Conservation (phyloP, 30 jellyfish, hydroid and myxozoan species). For the Aurelia coerulea region DNA sequence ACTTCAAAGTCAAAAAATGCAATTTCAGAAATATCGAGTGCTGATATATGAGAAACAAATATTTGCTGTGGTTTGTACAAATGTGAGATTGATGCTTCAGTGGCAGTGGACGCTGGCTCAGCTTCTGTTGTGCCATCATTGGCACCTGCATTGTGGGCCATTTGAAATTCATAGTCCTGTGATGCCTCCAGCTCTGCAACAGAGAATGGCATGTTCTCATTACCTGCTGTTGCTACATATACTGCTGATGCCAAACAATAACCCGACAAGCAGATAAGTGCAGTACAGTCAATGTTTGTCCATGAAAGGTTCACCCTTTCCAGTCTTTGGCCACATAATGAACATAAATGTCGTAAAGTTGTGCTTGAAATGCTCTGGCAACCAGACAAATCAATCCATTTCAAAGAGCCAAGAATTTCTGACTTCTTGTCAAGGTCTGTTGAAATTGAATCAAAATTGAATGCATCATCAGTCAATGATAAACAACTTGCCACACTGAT, state of each 20-base stretch:
- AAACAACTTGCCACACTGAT: conserved; percentile 44
- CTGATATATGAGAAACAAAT: conserved; percentile 53
- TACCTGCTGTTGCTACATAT: conserved; percentile 50
- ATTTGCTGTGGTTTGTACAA: conserved; percentile 58
- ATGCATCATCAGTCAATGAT: conserved; percentile 42
- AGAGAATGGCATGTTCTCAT: conserved; percentile 64
- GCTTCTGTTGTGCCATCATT: conserved; percentile 2
- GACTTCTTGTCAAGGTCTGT: not conserved
- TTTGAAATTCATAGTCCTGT: conserved; percentile 58
- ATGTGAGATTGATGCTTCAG: conserved; percentile 6
- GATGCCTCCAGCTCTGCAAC: conserved; percentile 59
- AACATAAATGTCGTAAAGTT: conserved; percentile 46
- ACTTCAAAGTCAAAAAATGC: conserved; percentile 57
- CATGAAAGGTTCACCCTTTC: conserved; percentile 67
- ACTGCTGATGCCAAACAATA: conserved; percentile 78
- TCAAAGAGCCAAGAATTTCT: not conserved
- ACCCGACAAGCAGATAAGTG: conserved; percentile 77
- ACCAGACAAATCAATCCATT: conserved; percentile 69
- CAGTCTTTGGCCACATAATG: conserved; percentile 71
- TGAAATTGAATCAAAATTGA: conserved; percentile 11
- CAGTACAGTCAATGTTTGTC: conserved; percentile 83
- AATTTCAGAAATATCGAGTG: conserved; percentile 74
- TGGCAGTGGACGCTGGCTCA: not conserved
- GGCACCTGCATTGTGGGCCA: not conserved
- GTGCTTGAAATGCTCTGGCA: conserved; percentile 69